phyloP scores from a whole-genome alignment of 2,888 invertebrate genomes.

The Galerucella nymphaeae region DNA sequence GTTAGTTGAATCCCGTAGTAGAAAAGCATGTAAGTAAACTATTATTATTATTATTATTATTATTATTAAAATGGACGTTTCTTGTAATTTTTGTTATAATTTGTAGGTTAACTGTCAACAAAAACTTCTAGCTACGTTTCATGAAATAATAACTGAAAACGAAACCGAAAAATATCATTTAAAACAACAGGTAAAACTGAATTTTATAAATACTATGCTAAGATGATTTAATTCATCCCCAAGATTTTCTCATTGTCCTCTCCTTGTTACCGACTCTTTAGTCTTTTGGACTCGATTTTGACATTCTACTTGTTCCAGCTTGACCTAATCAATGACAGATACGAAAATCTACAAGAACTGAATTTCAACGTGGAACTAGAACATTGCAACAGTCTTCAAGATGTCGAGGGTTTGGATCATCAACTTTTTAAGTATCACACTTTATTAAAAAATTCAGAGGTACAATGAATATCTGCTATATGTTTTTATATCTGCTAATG shows the following conservation, averaged over 20 bases:
- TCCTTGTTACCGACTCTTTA: too few relatives aligned
- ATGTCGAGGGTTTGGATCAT: slow-evolving; percentile 58
- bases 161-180: slow-evolving; percentile 45
- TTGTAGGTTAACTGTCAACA: slow-evolving; percentile 30
- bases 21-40: slow-evolving; percentile 8
- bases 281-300: too few relatives aligned
- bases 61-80: neutral
- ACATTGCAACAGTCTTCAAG: slow-evolving; percentile 59
- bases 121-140: slow-evolving; percentile 15
- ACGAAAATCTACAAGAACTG: slow-evolving; percentile 55
- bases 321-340: slow-evolving; percentile 31
- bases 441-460: slow-evolving; percentile 55
- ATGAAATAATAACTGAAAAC: slow-evolving; percentile 39
- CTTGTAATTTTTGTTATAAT: slow-evolving; percentile 4
- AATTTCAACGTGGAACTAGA: slow-evolving; percentile 61
- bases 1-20: slow-evolving; percentile 2
- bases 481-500: slow-evolving; percentile 5
- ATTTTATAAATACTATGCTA: neutral
- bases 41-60: neutral
- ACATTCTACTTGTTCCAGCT: slow-evolving; percentile 32
- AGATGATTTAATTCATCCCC: too few relatives aligned
- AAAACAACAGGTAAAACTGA: slow-evolving; percentile 41
- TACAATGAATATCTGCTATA: slow-evolving; percentile 42
- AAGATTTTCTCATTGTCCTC: too few relatives aligned
- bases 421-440: slow-evolving; percentile 59